A percentile compares a stretch with the other conserved stretches of the same genome.
These are phyloP conservation scores for Mythimna impura DNA, from an alignment of 2,888 invertebrate genomes.

Conservation along the genomic window DNA sequence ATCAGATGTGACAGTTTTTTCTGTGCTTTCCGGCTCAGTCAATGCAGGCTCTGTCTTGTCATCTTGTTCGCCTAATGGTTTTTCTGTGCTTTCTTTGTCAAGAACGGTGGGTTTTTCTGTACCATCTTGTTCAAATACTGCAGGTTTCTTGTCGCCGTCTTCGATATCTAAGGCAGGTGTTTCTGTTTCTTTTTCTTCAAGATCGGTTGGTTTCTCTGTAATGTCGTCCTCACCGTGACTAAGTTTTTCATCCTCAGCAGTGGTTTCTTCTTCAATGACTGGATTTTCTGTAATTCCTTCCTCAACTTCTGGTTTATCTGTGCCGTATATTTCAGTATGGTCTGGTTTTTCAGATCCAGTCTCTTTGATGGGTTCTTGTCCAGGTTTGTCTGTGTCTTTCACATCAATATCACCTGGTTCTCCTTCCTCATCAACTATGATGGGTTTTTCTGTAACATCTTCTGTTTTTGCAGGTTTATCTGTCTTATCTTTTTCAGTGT, in stretches of 20 bases:
- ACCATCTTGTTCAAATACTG: constrained; percentile 5
- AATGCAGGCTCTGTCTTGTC: constrained; percentile 3
- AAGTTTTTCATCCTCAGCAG: constrained; percentile 24
- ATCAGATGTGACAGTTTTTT: constrained; percentile 16
- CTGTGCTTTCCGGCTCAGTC: constrained; percentile 24
- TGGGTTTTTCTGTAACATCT: constrained; percentile 12
- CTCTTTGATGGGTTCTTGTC: constrained; percentile 10
- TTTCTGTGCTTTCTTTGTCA: constrained; percentile 29
- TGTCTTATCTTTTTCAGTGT: constrained; percentile 20
- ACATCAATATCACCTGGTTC: constrained; percentile 22
- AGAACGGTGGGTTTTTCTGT: constrained; percentile 10
- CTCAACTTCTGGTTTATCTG: constrained; percentile 34
- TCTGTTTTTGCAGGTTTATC: neutral
- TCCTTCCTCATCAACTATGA: neutral
- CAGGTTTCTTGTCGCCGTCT: constrained; percentile 22
- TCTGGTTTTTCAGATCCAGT: constrained; percentile 19
- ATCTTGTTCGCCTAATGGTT: constrained; percentile 18
- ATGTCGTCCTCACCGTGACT: constrained; percentile 16
- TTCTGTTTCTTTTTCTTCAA: constrained; percentile 20
- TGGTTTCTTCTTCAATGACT: constrained; percentile 23
- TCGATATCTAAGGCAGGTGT: constrained; percentile 15
- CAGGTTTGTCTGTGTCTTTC: constrained; percentile 17
- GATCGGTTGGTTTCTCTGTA: constrained; percentile 21
- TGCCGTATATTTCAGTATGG: constrained; percentile 13
- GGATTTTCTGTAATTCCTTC: constrained; percentile 13